A percentile compares a stretch with the other conserved stretches of the same genome.
Evolutionary conservation across 2,113 vertebrate genomes (phyloP).

Genomic region (Naja naja): DNA sequence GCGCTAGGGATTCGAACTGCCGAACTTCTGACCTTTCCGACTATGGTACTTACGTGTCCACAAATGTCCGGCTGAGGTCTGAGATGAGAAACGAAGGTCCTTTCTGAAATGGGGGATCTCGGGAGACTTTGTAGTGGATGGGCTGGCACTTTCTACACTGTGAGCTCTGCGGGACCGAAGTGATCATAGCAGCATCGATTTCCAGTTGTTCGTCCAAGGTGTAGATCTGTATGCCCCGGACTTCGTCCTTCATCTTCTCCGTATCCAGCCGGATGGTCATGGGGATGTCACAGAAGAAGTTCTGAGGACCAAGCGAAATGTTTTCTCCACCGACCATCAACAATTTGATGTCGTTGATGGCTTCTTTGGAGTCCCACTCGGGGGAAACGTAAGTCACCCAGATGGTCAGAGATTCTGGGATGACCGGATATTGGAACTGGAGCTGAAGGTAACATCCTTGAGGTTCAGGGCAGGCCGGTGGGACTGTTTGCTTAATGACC

Average conservation of each 20-base stretch:
- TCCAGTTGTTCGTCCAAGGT: conserved; percentile 95
- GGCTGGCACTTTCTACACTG: conserved; percentile 82
- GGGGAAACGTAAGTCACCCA: conserved; percentile 94
- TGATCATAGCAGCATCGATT: conserved; percentile 91
- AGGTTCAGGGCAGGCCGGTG: conserved; percentile 80
- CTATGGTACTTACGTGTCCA: conserved; percentile 84
- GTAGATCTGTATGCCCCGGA: conserved; percentile 92
- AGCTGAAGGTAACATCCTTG: conserved; percentile 96
- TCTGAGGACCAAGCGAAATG: conserved; percentile 88
- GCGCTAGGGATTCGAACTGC: too few relatives aligned
- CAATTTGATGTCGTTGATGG: conserved; percentile 89
- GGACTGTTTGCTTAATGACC: conserved; percentile 78
- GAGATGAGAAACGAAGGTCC: conserved; percentile 72
- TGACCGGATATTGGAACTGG: conserved; percentile 82
- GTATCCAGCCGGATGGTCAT: conserved; percentile 86
- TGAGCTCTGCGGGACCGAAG: conserved; percentile 77
- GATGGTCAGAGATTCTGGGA: conserved; percentile 88
- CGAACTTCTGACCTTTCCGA: too few relatives aligned
- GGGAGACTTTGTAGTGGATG: conserved; percentile 82
- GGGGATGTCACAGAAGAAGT: conserved; percentile 90
- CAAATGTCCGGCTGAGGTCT: conserved; percentile 81
- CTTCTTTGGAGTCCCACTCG: conserved; percentile 84
- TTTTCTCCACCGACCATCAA: conserved; percentile 84
- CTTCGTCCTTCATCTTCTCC: conserved; percentile 76
- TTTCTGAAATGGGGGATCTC: conserved; percentile 81